A percentile compares a stretch with the other conserved stretches of the same genome.
phyloP scores from a whole-genome alignment of 2,888 invertebrate species.

The Sussaba pulchella region DNA sequence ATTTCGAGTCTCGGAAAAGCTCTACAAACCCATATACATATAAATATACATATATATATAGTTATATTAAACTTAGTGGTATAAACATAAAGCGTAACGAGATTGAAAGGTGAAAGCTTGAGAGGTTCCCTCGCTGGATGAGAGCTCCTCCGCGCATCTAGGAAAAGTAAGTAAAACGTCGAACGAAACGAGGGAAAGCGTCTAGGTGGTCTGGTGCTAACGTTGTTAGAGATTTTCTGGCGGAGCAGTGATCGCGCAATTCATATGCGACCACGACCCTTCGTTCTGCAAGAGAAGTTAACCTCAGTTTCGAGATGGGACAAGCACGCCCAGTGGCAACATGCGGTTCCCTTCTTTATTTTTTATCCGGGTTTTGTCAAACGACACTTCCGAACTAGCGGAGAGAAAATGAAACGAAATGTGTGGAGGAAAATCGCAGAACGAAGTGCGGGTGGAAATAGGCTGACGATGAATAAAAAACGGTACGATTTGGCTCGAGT shows the following conservation, averaged over 20 bases:
- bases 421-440: conserved; percentile 8
- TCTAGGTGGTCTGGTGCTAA: conserved; percentile 19
- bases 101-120: conserved; percentile 14
- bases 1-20: conserved; percentile 27
- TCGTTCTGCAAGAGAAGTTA: conserved; percentile 28
- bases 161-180: conserved; percentile 20
- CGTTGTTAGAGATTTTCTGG: conserved; percentile 34
- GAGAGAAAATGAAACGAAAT: conserved; percentile 1
- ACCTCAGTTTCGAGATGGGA: conserved; percentile 1
- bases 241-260: conserved; percentile 62
- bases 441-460: conserved; percentile 22
- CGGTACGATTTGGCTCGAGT: conserved; percentile 4
- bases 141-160: conserved; percentile 2
- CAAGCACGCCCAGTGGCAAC: conserved; percentile 19
- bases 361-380: conserved; percentile 41
- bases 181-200: conserved; percentile 9
- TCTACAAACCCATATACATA: neutral
- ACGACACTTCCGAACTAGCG: neutral
- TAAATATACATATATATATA: conserved; percentile 12
- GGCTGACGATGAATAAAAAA: conserved; percentile 44
- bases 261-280: conserved; percentile 64
- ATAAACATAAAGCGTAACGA: conserved; percentile 5
- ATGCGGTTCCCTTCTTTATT: conserved; percentile 32
- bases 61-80: neutral
- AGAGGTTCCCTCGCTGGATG: conserved; percentile 9